Percentiles rank a stretch among this genome's conserved stretches.
Conservation (phyloP, 2,888 invertebrate genomes). For the Biston betularia region DNA sequence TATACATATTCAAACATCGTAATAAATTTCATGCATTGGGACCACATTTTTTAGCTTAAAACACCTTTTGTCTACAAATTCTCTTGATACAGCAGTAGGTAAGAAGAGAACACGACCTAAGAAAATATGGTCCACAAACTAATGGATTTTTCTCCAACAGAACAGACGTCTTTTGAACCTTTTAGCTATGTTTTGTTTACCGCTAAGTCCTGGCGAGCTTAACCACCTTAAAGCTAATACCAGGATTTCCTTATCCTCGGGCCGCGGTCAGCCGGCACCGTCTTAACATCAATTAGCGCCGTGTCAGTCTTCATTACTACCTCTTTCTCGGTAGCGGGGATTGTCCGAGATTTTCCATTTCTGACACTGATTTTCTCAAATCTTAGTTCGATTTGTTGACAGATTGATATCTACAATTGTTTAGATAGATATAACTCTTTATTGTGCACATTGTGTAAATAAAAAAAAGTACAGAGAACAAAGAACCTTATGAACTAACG, state of each 20-base stretch:
- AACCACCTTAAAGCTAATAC: slow-evolving; percentile 70
- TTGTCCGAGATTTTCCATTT: slow-evolving; percentile 10
- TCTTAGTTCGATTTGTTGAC: neutral
- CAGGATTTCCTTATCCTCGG: slow-evolving; percentile 71
- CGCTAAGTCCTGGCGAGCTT: slow-evolving; percentile 59
- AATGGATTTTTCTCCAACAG: slow-evolving; percentile 42
- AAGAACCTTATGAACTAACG: too few relatives aligned
- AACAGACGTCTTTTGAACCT: slow-evolving; percentile 54
- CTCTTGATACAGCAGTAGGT: slow-evolving; percentile 14
- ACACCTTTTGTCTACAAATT: slow-evolving; percentile 16
- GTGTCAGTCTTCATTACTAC: slow-evolving; percentile 49
- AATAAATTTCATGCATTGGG: neutral
- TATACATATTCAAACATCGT: neutral
- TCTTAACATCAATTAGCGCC: slow-evolving; percentile 73
- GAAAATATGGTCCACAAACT: slow-evolving; percentile 8
- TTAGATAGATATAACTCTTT: too few relatives aligned
- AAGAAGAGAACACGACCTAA: too few relatives aligned
- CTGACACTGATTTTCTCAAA: slow-evolving; percentile 18
- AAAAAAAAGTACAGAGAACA: too few relatives aligned
- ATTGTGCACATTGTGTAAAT: too few relatives aligned
- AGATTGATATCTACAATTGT: neutral
- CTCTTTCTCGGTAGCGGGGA: slow-evolving; percentile 21
- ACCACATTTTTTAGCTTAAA: neutral
- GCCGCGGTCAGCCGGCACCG: slow-evolving; percentile 63
- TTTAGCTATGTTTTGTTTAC: slow-evolving; percentile 60